Evolutionary conservation across 2,888 invertebrate species (phyloP), one percentile per base, ranked within the genome.

Genomic region (Pilophorus perplexus): DNA sequence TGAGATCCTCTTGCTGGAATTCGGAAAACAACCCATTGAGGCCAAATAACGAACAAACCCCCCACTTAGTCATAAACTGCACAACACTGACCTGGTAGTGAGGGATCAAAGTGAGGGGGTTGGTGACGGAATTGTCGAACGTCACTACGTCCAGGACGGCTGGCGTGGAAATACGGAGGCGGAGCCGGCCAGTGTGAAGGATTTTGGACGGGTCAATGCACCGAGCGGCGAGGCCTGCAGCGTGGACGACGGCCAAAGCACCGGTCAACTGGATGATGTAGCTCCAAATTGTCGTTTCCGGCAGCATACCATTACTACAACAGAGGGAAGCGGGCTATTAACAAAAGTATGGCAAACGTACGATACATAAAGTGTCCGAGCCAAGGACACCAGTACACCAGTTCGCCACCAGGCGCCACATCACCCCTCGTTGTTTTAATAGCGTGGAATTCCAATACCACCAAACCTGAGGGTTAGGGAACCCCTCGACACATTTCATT

Each of bases 241-340:
- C 85, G 79, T 99, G 98, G 72, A 98, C 90, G 67, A 90, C 87
- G 66, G 97, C 83, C 71, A 99, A 80, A 0, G 93, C 97, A 2
- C 95, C 92, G 27, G 94, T 94, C 71, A 99, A 81, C 79, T 99
- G 74, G 73, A 98, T 93, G 52, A 98, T 86, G 73, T 95, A 89
- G 72, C 90, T 90, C 98, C 98, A 99, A 71, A 99, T 85, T 60
- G 91, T 85, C 38, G 89, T 86, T 77, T 98, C 98, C 0, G 95
- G 89, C 70, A 97, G 81, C 76, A 92, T 79, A 64, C 82, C 79
- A 72, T 84, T 85, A 73, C 12, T 8, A 33, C 33, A 33, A 33
- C 33, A 33, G 33, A 6, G 12, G 6, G 33, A 33, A 33, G 6
- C 6, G 33, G 33, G 12, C 6, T 33, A 8, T 33, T 6, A 8